Base-by-base conservation (phyloP, 1,140 invertebrate species). In the Caenorhabditis briggsae region DNA sequence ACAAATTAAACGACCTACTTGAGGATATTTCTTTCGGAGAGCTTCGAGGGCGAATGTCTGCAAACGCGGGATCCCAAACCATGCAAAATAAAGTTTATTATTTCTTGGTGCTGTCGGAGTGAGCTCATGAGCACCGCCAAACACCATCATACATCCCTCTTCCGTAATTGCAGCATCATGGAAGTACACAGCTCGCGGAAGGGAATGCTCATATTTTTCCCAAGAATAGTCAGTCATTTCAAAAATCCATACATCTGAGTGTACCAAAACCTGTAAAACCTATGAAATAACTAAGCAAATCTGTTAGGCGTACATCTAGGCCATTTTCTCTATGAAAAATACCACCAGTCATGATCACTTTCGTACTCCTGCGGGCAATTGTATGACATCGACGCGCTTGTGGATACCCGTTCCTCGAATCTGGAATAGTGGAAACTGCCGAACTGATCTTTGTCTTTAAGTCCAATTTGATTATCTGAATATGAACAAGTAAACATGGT, bases 181-280 rank as follows among this genome's bases (percentile, higher is more conserved):
- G 55, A 86, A 86, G 55, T 82, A 86, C 7, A 86, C 70, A 8
- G 70, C 8, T 58, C 20, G 58, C 9, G 48, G 33, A 48, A 86
- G 74, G 20, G 6, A 14, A 9, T 48, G 25, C 9, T 78, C 25
- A n/a, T 82, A 58, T 18, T 82, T 82, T 12, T 18, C 58, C 85
- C 85, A 86, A 18, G 41, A n/a, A 41, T 23, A 64, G 9, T 33
- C 7, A n/a, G 82, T 43, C 74, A 86, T n/a, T 50, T 86, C 53
- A 25, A 86, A 82, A 16, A 86, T 41, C 85, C 85, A 86, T 16
- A 86, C 85, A 53, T 82, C 65, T 55, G 18, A n/a, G 25, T 55
- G 48, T 5, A 78, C 12, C 14, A 20, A 11, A 41, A 43, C 20
- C 82, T 83, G 82, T 16, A 58, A 20, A n/a, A n/a, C 20, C 5